These are phyloP conservation scores for Spodoptera exigua DNA, from an alignment of 2,888 invertebrate genomes.

Conservation along the genomic window DNA sequence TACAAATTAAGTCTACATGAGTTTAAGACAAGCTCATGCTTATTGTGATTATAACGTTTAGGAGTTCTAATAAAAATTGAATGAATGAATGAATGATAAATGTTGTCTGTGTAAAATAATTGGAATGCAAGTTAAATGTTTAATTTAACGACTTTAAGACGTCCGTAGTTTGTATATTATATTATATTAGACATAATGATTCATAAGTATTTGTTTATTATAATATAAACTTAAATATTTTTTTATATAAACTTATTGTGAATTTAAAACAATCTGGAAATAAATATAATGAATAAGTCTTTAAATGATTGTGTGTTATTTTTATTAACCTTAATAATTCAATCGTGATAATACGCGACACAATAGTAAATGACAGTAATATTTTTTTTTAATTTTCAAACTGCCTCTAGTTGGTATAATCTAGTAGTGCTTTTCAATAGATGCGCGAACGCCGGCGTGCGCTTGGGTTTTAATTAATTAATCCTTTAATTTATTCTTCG, in stretches of 20 bases:
- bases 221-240: conserved; percentile 69
- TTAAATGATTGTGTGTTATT: conserved; percentile 11
- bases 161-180: conserved; percentile 70
- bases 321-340: neutral
- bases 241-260: conserved; percentile 62
- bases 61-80: conserved; percentile 57
- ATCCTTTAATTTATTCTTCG: too few species aligned
- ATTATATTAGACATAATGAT: conserved; percentile 53
- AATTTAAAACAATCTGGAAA: conserved; percentile 58
- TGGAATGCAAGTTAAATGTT: conserved; percentile 61
- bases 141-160: conserved; percentile 63
- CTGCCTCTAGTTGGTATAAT: too few species aligned
- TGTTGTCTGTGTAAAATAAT: conserved; percentile 63
- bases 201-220: conserved; percentile 68
- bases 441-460: too few species aligned
- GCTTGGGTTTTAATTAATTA: too few species aligned
- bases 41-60: conserved; percentile 78
- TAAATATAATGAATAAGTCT: conserved; percentile 54
- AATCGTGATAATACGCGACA: too few species aligned
- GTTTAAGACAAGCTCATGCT: conserved; percentile 74
- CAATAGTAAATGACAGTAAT: too few species aligned
- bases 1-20: conserved; percentile 85
- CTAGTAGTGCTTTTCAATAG: too few species aligned
- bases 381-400: too few species aligned
- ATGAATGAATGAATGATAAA: conserved; percentile 57